Base-by-base conservation (phyloP, 2,113 vertebrate genomes). In the Fregetta grallaria region DNA sequence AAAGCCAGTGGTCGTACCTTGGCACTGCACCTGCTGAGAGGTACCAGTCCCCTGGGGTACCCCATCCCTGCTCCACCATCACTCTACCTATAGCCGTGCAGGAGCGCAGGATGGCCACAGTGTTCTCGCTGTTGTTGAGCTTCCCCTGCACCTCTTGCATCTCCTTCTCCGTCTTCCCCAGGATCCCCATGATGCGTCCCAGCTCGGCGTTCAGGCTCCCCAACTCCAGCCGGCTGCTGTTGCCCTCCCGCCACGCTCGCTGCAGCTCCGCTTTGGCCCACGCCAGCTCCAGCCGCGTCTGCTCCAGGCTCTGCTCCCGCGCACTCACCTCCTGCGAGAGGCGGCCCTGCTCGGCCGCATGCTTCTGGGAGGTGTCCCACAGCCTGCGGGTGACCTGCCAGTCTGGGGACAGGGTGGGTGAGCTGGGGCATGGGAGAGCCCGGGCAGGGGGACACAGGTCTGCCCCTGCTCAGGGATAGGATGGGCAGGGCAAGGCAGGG, bases 381-480 rank as follows among this genome's bases (percentile, higher is more conserved):
- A 95, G 81, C 19, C 44, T 78, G 66, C 23, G 92, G 67, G 88
- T n/a, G 4, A 75, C 66, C 94, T 96, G 94, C 96, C 92, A 94
- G 86, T 96, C 92, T 95, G 88, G 85, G 70, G 66, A 93, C 56
- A 72, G 13, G 17, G 12, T 0, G 6, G 6, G 20, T 29, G 40
- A 91, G 75, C 44, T 13, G 40, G 16, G 58, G 11, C 3, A 6
- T 2, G 29, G 49, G 22, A 10, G 38, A 14, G 38, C 45, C 25
- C 0, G 0, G 23, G 44, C 10, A 9, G 13, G 15, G 23, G 19
- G 12, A 32, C 1, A 1, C 3, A 15, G 20, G 50, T 7, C 36
- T 47, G 53, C 22, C 6, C 19, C 26, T 77, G 20, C 7, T 22
- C 3, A 1, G n/a, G n/a, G 20, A 10, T 4, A 32, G 11, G 20